Evolutionary conservation across 2,113 vertebrate genomes (phyloP).

Genomic region (Emydocephalus ijimae): DNA sequence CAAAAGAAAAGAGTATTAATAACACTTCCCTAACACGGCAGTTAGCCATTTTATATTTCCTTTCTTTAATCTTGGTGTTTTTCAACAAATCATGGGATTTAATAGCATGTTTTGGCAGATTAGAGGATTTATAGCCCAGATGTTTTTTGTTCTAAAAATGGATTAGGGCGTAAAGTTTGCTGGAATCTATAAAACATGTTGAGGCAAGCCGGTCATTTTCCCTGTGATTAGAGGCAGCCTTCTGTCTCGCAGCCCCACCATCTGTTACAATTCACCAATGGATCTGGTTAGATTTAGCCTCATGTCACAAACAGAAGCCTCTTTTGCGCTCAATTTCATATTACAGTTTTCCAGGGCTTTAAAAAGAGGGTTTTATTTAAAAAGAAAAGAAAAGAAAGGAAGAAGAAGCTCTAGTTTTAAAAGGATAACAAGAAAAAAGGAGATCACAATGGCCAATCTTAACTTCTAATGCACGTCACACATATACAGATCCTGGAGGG

Average conservation of each 20-base stretch:
- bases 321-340: constrained; percentile 82
- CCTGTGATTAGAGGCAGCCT: constrained; percentile 80
- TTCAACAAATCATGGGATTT: constrained; percentile 98
- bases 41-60: constrained; percentile 92
- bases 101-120: constrained; percentile 94
- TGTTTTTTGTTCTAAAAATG: constrained; percentile 99
- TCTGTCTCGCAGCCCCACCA: constrained; percentile 80
- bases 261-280: constrained; percentile 83
- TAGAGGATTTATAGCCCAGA: constrained; percentile 97
- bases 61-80: constrained; percentile 97
- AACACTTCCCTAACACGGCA: constrained; percentile 83
- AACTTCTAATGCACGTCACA: neutral
- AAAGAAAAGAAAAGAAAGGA: constrained; percentile 3
- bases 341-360: constrained; percentile 63
- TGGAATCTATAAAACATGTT: constrained; percentile 87
- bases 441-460: neutral
- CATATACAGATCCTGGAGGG: neutral
- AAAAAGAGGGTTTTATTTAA: too few relatives aligned
- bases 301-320: constrained; percentile 79
- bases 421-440: constrained; percentile 50
- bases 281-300: constrained; percentile 79
- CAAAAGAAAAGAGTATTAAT: constrained; percentile 91
- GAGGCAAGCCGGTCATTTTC: constrained; percentile 78
- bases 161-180: constrained; percentile 96
- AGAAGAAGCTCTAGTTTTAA: constrained; percentile 70